Base-by-base conservation (phyloP, 2,797 vertebrate genomes). In the Apogon talboti region DNA sequence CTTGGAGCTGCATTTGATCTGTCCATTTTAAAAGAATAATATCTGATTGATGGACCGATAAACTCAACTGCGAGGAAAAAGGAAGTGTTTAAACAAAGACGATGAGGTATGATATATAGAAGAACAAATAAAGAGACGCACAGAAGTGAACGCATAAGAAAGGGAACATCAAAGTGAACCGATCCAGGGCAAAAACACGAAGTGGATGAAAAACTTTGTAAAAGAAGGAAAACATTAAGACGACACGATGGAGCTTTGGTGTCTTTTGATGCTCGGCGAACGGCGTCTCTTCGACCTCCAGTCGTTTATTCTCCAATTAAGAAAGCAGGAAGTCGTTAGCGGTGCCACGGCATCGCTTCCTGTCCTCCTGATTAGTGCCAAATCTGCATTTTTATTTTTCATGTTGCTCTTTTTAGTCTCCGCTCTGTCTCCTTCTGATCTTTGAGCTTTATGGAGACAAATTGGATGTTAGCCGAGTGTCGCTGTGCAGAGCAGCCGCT, bases 391-490 rank as follows among this genome's bases (percentile, higher is more conserved):
- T 77, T 62, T 24, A 33, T 38, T 58, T 52, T 62, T 69, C 60
- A 37, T 61, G 42, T 75, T 65, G 72, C 48, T 52, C 12, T 60
- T 72, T 79, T 24, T 59, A 71, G 69, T 66, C 61, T 65, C 33
- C 11, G 41, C 61, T 58, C 46, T 0, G 3, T 52, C 71, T 77
- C 59, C 30, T 16, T 84, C 78, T 81, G 74, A 86, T 87, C 81
- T 87, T 78, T 86, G 76, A 87, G 83, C 41, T 76, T 87, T 19
- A 85, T 87, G 55, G 66, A 75, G 80, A 89, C 84, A 88, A 86
- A 87, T 82, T 87, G 75, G 79, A 64, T 74, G 76, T 79, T 83
- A 57, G 75, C 18, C 15, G 54, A 71, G 67, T 54, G 78, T 71
- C 49, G 15, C 72, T 50, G 53, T 43, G 48, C 19, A 1, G 14